Evolutionary conservation across 2,888 invertebrate genomes (phyloP), one percentile per base, ranked within the genome.

Genomic region (Mamestra brassicae): DNA sequence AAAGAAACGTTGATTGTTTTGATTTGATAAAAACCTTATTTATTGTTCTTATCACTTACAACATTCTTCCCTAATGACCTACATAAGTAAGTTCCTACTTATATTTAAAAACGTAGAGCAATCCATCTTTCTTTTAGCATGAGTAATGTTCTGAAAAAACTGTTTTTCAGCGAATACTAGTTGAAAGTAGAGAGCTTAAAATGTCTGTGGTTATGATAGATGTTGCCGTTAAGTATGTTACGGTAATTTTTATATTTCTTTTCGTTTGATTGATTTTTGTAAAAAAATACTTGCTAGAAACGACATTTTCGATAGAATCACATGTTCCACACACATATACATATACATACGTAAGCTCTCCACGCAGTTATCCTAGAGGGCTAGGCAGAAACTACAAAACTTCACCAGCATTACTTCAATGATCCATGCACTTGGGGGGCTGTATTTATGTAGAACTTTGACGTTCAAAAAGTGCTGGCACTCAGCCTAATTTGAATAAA

Each of bases 201-300:
- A 72, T 60, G 84, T 80, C 74, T 52, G 65, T 64, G 77, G 71
- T 67, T 70, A 78, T 83, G 84, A 83, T 83, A 83, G 80, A 83
- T 80, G 81, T 77, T 55, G 67, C 72, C 84, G 63, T 74, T 83
- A 74, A 71, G 68, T 74, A 72, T 71, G 61, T 55, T 68, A 13
- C 15, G 1, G 57, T 17, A 45, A 55, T 54, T 55, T 76, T 85
- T 69, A 65, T 54, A 52, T 17, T 52, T 17, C 7, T 6, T 52
- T 71, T 66, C 45, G 3, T 52, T 60, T 61, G 52, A 80, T 80
- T 68, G 80, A 80, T 76, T 75, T 66, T 66, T 13, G 13, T 6
- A 10, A 6, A 52, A 52, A 15, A 52, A 52, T 52, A 52, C 17
- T 47, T 47, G 47, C 42, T 42, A 42, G 4, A 42, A 42, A 42